Conservation (phyloP, 2,888 invertebrate species). For the Scaptomyza cyrtandrae region DNA sequence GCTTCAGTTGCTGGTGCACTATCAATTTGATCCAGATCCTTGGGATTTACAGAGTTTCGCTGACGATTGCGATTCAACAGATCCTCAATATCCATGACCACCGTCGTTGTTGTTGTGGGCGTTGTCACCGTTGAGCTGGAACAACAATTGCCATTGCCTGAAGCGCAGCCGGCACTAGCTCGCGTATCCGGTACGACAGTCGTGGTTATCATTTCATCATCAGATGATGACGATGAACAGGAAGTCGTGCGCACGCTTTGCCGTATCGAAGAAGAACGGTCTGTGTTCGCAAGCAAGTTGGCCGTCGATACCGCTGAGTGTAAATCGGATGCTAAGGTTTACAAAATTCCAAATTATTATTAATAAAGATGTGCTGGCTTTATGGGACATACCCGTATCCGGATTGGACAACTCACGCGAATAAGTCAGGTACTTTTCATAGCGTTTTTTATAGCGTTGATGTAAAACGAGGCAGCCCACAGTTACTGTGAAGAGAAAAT, state of each 20-base stretch:
- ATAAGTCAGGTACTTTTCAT: conserved; percentile 88
- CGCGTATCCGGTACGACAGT: conserved; percentile 42
- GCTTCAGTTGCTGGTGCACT: conserved; percentile 50
- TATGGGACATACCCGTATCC: conserved; percentile 78
- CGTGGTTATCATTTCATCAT: conserved; percentile 80
- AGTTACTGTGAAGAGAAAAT: conserved; percentile 87
- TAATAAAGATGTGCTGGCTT: background rate
- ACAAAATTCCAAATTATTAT: background rate
- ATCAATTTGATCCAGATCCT: conserved; percentile 61
- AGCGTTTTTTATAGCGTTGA: conserved; percentile 90
- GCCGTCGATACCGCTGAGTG: conserved; percentile 83
- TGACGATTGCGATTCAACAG: conserved; percentile 82
- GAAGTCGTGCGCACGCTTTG: conserved; percentile 79
- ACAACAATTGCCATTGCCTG: conserved; percentile 81
- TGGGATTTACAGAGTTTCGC: conserved; percentile 33
- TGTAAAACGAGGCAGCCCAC: conserved; percentile 92
- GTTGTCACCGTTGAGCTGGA: conserved; percentile 70
- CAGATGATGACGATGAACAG: conserved; percentile 82
- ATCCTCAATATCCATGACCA: conserved; percentile 88
- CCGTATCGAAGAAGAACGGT: conserved; percentile 54
- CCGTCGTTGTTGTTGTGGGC: conserved; percentile 80
- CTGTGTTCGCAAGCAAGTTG: conserved; percentile 79
- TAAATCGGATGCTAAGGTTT: conserved; percentile 61
- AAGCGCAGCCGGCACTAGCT: conserved; percentile 63
- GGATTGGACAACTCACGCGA: conserved; percentile 86